Evolutionary conservation across 2,888 invertebrate species (phyloP).

Genomic region (Apamea crenata): DNA sequence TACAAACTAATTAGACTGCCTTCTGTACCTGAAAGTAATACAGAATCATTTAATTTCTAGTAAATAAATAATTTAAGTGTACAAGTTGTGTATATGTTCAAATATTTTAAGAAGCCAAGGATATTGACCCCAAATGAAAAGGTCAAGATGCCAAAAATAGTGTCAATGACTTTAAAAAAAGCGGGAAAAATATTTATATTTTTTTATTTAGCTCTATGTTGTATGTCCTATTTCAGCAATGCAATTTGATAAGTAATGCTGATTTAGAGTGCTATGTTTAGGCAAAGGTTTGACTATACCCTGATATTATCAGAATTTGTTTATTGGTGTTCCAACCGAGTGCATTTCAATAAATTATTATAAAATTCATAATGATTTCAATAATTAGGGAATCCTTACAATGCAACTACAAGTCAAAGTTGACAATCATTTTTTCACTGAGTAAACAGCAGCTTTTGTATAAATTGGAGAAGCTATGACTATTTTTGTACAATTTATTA

Average conservation of each 20-base stretch:
- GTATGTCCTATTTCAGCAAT: not conserved
- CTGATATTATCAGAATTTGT: not conserved
- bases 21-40: slow-evolving; percentile 58
- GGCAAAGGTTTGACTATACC: not conserved
- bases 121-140: slow-evolving; percentile 54
- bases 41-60: not conserved
- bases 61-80: not conserved
- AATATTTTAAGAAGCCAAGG: slow-evolving; percentile 13
- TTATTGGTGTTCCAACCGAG: not conserved
- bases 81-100: not conserved
- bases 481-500: not conserved
- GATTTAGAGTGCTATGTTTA: not conserved
- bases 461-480: not conserved
- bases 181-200: slow-evolving; percentile 40
- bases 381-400: slow-evolving; percentile 57
- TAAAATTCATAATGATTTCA: slow-evolving; percentile 21
- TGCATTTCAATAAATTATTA: not conserved
- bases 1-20: slow-evolving; percentile 58
- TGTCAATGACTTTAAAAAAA: slow-evolving; percentile 49
- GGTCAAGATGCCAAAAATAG: slow-evolving; percentile 45
- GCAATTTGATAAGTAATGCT: slow-evolving; percentile 1
- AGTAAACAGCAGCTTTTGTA: not conserved
- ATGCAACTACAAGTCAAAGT: slow-evolving; percentile 25
- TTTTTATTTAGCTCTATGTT: not conserved
- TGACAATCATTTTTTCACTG: not conserved